These are phyloP conservation scores for Poeciliopsis infans DNA, from an alignment of 2,797 vertebrate genomes.

Conservation along the genomic window DNA sequence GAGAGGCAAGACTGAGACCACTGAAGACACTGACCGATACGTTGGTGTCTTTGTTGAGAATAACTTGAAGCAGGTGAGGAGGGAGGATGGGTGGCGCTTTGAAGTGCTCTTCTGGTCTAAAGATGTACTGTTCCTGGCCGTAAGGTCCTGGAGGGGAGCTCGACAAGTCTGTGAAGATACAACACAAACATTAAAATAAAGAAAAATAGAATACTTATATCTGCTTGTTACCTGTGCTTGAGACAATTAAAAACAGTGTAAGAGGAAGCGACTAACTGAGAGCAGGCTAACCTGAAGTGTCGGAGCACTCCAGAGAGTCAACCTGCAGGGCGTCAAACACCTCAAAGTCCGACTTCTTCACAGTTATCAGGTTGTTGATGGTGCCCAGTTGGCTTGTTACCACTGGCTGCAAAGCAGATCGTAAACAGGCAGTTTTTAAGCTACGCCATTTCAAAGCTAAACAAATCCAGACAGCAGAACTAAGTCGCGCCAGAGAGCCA, in stretches of 20 bases:
- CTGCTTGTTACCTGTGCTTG: neutral
- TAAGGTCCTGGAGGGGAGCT: slow-evolving; percentile 96
- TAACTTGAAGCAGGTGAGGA: slow-evolving; percentile 97
- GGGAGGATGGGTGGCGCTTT: slow-evolving; percentile 96
- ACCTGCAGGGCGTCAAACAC: slow-evolving; percentile 97
- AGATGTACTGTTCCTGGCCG: slow-evolving; percentile 92
- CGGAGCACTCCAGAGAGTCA: slow-evolving; percentile 94
- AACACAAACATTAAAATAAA: neutral
- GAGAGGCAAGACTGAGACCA: neutral
- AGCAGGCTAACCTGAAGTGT: slow-evolving; percentile 86
- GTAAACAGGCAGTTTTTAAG: neutral
- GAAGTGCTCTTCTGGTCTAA: slow-evolving; percentile 92
- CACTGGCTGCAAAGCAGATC: slow-evolving; percentile 82
- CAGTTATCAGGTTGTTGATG: slow-evolving; percentile 96
- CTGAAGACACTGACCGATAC: slow-evolving; percentile 87
- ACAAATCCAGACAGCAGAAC: neutral
- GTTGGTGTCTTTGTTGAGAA: slow-evolving; percentile 99
- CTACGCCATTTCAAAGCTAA: neutral
- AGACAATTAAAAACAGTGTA: neutral
- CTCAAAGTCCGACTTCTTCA: slow-evolving; percentile 98
- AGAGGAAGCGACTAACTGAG: neutral
- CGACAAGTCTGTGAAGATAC: slow-evolving; percentile 86
- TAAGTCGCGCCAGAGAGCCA: no score
- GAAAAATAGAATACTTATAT: neutral
- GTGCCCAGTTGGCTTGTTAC: slow-evolving; percentile 97